Evolutionary conservation across 2,888 invertebrate species (phyloP), one percentile per base, ranked within the genome.

Genomic region (Cheiracanthium punctorium): DNA sequence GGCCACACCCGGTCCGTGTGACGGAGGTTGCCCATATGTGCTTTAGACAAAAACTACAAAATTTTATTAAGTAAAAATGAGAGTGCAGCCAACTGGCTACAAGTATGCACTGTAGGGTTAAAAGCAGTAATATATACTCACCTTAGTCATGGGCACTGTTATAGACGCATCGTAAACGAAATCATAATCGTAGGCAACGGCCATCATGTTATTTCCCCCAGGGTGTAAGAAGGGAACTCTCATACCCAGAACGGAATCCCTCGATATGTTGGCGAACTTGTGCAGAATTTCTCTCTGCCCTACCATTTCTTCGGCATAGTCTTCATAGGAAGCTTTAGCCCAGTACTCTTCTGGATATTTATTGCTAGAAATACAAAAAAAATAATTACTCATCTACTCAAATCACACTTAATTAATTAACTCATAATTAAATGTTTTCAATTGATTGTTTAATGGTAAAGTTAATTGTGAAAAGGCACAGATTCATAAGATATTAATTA

Each of bases 281-380:
- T 89, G 80, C 0, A 90, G 71, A 32, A 90, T 90, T 67, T 90
- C 89, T 20, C 90, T 33, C 70, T 88, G 88, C 12, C 90, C 90
- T 4, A 89, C 89, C 81, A 90, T 89, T 67, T 90, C 89, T 82
- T 90, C 90, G 14, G 86, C 89, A 82, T 89, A 90, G 10, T 89
- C 88, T 20, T 88, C 87, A 73, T 88, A 89, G 32, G 88, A 87
- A 29, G 89, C 90, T 0, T 64, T 87, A 7, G 88, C 80, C 89
- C 89, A 90, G 89, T 89, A 90, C 17, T 86, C 84, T 80, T 90
- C 90, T 14, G 90, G 90, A 64, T 82, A 82, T 0, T 89, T 89
- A 67, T 89, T 88, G 70, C 90, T 90, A 37, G 4, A 70, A 64
- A 52, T 65, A 80, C 74, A 24, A 72, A 76, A 41, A 37, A 43